These are phyloP conservation scores for Pachyramphus minor DNA, from an alignment of 2,113 vertebrate genomes.

Conservation along the genomic window DNA sequence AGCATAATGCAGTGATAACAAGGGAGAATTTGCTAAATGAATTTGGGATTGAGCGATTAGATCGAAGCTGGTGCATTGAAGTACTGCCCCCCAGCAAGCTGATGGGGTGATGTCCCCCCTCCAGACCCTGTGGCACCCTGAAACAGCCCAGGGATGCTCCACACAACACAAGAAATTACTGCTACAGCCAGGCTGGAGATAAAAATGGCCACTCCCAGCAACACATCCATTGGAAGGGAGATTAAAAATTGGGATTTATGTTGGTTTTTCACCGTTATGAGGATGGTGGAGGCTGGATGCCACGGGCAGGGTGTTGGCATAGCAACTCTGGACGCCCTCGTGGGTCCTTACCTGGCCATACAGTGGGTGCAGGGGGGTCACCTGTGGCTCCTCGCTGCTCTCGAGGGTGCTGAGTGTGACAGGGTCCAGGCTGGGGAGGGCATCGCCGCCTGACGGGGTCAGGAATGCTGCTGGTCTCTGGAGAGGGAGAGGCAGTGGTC, in stretches of 20 bases:
- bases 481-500: background rate
- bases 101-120: background rate
- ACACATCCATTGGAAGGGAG: fast-evolving
- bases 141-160: background rate
- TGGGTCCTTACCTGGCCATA: background rate
- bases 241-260: background rate
- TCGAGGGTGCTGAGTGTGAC: background rate
- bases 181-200: background rate
- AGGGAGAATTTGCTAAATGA: background rate
- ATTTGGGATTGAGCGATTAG: background rate
- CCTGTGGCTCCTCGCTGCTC: background rate
- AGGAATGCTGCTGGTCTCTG: slow-evolving; percentile 56
- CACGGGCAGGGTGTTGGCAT: fast-evolving
- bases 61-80: background rate
- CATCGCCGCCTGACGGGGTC: background rate
- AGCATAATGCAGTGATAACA: background rate
- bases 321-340: fast-evolving
- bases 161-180: too few relatives aligned
- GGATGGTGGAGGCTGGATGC: background rate
- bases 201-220: background rate
- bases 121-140: background rate
- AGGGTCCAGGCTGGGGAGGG: slow-evolving; percentile 30
- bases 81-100: background rate
- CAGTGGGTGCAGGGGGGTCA: fast-evolving
- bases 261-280: fast-evolving